phyloP scores from a whole-genome alignment of 2,888 invertebrate species.

The Trissolcus japonicus region DNA sequence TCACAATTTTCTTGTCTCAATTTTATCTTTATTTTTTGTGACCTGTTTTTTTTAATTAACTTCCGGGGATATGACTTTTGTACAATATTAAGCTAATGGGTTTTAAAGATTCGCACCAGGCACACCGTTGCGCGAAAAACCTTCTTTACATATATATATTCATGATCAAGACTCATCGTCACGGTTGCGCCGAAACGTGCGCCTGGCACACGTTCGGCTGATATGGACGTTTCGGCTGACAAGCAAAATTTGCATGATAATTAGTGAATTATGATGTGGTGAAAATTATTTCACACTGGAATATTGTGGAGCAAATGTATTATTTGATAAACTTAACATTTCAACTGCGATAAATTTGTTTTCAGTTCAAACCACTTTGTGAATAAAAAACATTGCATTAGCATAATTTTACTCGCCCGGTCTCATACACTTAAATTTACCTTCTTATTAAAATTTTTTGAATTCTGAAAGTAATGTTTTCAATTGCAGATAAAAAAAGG shows the following conservation, averaged over 20 bases:
- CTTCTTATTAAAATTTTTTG: too few relatives aligned
- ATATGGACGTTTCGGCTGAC: constrained; percentile 29
- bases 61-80: too few relatives aligned
- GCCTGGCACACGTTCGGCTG: constrained; percentile 25
- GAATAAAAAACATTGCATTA: too few relatives aligned
- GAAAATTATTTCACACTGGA: constrained; percentile 21
- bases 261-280: constrained; percentile 22
- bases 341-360: too few relatives aligned
- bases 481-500: constrained; percentile 1
- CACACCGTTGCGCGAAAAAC: constrained; percentile 31
- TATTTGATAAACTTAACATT: constrained; percentile 6
- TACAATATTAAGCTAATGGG: too few relatives aligned
- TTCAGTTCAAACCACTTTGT: too few relatives aligned
- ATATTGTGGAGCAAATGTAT: constrained; percentile 7
- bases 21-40: too few relatives aligned
- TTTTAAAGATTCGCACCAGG: constrained; percentile 24
- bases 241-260: constrained; percentile 43
- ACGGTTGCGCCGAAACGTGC: constrained; percentile 27
- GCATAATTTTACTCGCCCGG: too few relatives aligned
- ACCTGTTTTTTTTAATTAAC: too few relatives aligned
- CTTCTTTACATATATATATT: constrained; percentile 19
- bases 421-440: too few relatives aligned
- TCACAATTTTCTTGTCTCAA: too few relatives aligned
- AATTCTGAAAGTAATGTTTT: constrained; percentile 5
- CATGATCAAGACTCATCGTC: constrained; percentile 6